phyloP scores from a whole-genome alignment of 2,797 vertebrate genomes.

The Apodemus agrarius region DNA sequence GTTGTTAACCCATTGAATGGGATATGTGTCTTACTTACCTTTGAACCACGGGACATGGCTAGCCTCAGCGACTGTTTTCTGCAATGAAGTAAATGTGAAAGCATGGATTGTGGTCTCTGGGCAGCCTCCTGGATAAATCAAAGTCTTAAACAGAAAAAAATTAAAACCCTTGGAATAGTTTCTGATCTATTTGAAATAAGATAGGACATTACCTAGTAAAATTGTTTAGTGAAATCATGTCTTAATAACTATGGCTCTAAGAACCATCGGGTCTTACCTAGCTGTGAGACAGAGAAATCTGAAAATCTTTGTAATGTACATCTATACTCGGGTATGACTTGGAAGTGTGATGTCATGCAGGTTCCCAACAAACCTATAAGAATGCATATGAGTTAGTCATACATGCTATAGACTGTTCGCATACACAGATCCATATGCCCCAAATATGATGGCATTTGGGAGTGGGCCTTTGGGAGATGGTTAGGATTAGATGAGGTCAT shows the following conservation, averaged over 20 bases:
- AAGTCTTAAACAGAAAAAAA: conserved; percentile 33
- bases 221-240: conserved; percentile 8
- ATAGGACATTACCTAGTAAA: neutral
- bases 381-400: neutral
- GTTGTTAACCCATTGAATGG: neutral
- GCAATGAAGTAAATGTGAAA: conserved; percentile 36
- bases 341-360: neutral
- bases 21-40: neutral
- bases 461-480: neutral
- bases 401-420: neutral
- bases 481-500: neutral
- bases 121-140: neutral
- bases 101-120: neutral
- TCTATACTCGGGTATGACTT: neutral
- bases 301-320: conserved; percentile 18
- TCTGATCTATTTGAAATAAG: neutral
- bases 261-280: neutral
- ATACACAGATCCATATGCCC: neutral
- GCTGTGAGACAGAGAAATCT: conserved; percentile 8
- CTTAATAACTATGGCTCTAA: neutral
- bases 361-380: neutral
- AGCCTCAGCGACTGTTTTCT: neutral
- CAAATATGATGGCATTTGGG: neutral
- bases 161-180: neutral
- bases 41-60: neutral